Evolutionary conservation across 2,797 vertebrate species (phyloP), one percentile per base, ranked within the genome.

Genomic region (Sebastes diploproa): DNA sequence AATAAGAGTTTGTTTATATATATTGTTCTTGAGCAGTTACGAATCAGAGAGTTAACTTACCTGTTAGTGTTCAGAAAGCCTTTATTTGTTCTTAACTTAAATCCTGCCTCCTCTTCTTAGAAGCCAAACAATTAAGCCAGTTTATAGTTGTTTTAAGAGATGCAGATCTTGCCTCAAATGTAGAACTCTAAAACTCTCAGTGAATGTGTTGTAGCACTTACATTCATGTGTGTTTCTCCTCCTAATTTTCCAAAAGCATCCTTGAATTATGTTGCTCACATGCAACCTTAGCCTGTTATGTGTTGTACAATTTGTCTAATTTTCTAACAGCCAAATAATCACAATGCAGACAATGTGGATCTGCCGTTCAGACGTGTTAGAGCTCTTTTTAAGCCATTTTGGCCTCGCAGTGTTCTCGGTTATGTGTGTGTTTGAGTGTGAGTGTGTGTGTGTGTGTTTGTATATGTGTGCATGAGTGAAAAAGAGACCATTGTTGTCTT

Each of bases 331-430:
- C 69, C 75, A 79, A 82, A 79, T 42, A 9, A 16, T 64, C 23
- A 25, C 23, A 73, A 62, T n/a, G 36, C 60, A 67, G 38, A 74
- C 34, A 80, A 67, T 59, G 34, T 78, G 42, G 50, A 72, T 77
- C 6, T 68, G 68, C 60, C 4, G 0, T 84, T 80, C 55, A 63
- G 55, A 46, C 2, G 66, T 84, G 64, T 84, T 71, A 29, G 74
- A 64, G 82, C 14, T 75, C 9, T 30, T 62, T 83, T 30, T 52
- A 23, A 64, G 64, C 58, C 27, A 67, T 69, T 59, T 65, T 77
- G 36, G 65, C 66, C 58, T 75, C 66, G 80, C 75, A 74, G 72
- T 91, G 87, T 91, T 82, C 58, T 77, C 42, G 34, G 68, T 68
- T 55, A 3, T 46, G 34, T 74, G 54, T 74, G 75, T 34, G 79